Evolutionary conservation across 1,140 invertebrate genomes (phyloP).

Genomic region (Homarus americanus): DNA sequence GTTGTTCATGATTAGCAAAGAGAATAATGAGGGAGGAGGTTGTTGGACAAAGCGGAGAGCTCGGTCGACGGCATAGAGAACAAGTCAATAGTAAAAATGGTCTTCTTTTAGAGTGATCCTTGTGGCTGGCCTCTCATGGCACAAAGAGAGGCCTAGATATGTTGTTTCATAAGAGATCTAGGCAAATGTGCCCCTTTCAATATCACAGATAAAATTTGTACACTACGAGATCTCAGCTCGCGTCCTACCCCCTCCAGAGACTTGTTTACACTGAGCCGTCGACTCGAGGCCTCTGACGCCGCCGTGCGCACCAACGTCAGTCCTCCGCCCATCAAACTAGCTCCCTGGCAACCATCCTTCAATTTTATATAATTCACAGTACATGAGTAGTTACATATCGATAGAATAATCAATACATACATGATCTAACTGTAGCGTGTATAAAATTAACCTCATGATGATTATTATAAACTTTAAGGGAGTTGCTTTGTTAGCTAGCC

Average conservation of each 20-base stretch:
- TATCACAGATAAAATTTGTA: conserved; percentile 46
- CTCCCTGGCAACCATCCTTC: background rate
- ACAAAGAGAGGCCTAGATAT: background rate
- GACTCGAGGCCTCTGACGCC: background rate
- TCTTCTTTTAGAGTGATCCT: background rate
- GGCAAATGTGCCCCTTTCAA: background rate
- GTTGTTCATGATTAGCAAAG: conserved; percentile 1
- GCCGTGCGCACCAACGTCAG: background rate
- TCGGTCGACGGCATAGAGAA: conserved; percentile 38
- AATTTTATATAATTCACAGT: background rate
- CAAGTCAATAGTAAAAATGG: background rate
- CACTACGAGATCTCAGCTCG: background rate
- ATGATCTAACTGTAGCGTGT: no score
- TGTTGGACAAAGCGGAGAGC: background rate
- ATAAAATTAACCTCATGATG: background rate
- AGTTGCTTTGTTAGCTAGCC: background rate
- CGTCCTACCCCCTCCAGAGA: conserved; percentile 9
- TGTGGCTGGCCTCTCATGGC: conserved; percentile 2
- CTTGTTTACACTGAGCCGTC: conserved; percentile 44
- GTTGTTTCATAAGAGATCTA: background rate
- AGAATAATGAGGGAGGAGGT: no score
- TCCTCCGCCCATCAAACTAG: conserved; percentile 26
- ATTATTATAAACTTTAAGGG: background rate
- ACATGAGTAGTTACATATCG: background rate
- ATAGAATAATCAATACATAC: background rate